A percentile compares a stretch with the other conserved stretches of the same genome.
Evolutionary conservation across 2,797 vertebrate genomes (phyloP).

Genomic region (Halcyon chelicuti): DNA sequence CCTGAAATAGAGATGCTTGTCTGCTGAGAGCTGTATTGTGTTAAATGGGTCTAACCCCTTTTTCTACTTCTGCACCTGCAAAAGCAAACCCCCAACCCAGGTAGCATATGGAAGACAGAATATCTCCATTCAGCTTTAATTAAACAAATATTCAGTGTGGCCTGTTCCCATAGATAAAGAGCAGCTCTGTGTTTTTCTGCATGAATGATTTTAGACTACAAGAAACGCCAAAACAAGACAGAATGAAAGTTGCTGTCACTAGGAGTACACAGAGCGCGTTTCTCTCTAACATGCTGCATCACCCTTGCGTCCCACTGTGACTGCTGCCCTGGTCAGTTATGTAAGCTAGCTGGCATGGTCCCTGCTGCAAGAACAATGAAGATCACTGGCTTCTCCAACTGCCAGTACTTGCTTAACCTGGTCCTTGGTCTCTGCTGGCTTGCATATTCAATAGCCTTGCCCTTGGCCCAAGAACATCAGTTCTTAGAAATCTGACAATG

Average conservation of each 20-base stretch:
- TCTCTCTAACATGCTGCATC: neutral
- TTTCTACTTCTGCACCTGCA: neutral
- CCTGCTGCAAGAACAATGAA: neutral
- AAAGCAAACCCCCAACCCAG: neutral
- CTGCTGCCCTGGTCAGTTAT: neutral
- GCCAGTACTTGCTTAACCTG: neutral
- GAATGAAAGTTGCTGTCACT: neutral
- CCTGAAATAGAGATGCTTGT: neutral
- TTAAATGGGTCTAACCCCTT: neutral
- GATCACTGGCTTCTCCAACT: neutral
- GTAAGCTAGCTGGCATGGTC: neutral
- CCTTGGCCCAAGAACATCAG: neutral
- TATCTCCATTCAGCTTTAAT: constrained; percentile 25
- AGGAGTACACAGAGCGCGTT: fast-evolving
- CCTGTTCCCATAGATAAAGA: neutral
- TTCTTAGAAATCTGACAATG: neutral
- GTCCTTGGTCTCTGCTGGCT: neutral
- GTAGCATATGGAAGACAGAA: neutral
- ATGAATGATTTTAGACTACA: neutral
- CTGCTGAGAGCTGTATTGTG: neutral
- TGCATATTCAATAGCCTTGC: neutral
- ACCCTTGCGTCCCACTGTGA: neutral
- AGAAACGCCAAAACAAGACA: constrained; percentile 14
- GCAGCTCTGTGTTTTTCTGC: constrained; percentile 9
- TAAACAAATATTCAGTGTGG: neutral